Evolutionary conservation across 2,797 vertebrate genomes (phyloP), one percentile per base, ranked within the genome.

Genomic region (Lemur catta): DNA sequence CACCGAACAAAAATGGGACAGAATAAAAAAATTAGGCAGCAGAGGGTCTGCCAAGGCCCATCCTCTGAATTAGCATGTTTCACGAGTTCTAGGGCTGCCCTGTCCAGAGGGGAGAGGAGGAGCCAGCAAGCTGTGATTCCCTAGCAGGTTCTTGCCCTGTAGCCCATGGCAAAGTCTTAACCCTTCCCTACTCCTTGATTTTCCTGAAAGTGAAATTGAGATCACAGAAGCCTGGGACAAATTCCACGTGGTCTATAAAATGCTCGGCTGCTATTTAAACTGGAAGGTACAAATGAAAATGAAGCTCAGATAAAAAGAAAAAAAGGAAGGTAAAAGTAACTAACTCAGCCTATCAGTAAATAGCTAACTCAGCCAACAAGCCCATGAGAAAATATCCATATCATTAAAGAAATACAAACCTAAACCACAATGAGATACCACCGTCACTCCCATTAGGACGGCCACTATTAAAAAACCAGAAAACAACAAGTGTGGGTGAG

Each of bases 241-340:
- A 90, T 38, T 26, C 76, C 17, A 57, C 13, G 17, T 43, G 50
- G n/a, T 63, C 52, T 92, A 11, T n/a, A 80, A 93, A 94, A 78
- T 43, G 24, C 30, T 78, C 2, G 12, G 46, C 35, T 78, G 35
- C 35, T 38, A 48, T 50, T 80, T 78, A 86, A 95, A 91, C 35
- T 85, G 43, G 76, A 95, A 4, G 6, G 24, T 41, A 76, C 26
- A 85, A 84, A 61, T 57, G 33, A 89, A 84, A 97, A 96, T n/a
- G 8, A 84, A 52, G 14, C 33, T 85, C 75, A 80, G 50, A 81
- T 82, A 30, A 93, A 79, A 75, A 75, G 20, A 4, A 4, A 41
- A 28, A 81, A 86, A 46, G 9, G 18, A n/a, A 26, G 12, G 30
- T 35, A 24, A 63, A 72, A 61, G 28, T 55, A 26, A 93, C 24